Conservation (phyloP, 2,888 invertebrate species). For the Salpingus planirostris region DNA sequence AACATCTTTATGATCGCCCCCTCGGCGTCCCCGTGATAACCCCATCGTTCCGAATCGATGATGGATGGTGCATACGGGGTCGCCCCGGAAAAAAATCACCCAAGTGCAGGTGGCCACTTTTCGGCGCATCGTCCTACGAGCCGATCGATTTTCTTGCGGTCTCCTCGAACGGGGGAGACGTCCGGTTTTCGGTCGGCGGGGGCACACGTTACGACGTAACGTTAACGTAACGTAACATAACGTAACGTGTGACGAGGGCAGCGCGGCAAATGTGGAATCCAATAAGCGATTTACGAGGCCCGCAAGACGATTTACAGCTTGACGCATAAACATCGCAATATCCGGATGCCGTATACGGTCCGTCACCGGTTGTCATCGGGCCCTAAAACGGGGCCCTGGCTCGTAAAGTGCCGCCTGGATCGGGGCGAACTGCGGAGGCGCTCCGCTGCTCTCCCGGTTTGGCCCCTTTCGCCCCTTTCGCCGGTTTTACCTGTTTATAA, state of each 20-base stretch:
- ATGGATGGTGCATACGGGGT: too few relatives aligned
- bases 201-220: too few relatives aligned
- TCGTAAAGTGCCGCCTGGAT: constrained; percentile 29
- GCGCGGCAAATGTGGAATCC: constrained; percentile 20
- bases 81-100: too few relatives aligned
- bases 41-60: too few relatives aligned
- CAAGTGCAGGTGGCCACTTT: too few relatives aligned
- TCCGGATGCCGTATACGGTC: constrained; percentile 15
- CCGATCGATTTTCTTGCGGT: too few relatives aligned
- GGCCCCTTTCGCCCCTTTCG: constrained; percentile 20
- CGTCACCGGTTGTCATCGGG: constrained; percentile 27
- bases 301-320: constrained; percentile 21
- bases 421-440: constrained; percentile 23
- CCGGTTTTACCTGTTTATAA: constrained; percentile 41
- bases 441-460: too few relatives aligned
- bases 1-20: constrained; percentile 25
- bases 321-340: constrained; percentile 22
- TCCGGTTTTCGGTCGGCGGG: too few relatives aligned
- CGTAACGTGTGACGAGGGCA: constrained; percentile 7
- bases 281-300: constrained; percentile 24
- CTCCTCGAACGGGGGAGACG: too few relatives aligned
- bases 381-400: constrained; percentile 28
- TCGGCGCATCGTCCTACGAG: too few relatives aligned
- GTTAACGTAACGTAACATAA: too few relatives aligned
- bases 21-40: too few relatives aligned